These are phyloP conservation scores for Trisateles emortualis DNA, from an alignment of 2,888 invertebrate species.

Conservation along the genomic window DNA sequence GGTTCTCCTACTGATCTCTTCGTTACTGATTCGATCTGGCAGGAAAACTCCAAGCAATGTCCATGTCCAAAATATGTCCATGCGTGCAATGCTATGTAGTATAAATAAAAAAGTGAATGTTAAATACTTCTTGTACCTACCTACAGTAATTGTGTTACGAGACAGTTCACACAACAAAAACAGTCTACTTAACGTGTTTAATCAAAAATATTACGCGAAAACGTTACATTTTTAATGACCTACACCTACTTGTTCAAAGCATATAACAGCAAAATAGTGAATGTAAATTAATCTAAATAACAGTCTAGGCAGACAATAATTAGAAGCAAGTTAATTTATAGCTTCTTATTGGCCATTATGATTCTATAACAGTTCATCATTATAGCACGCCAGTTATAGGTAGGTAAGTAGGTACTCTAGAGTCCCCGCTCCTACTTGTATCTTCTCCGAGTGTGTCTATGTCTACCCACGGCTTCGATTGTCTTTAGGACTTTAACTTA, in stretches of 20 bases:
- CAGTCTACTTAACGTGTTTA: neutral
- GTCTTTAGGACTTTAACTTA: too few species aligned
- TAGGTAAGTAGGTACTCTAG: too few species aligned
- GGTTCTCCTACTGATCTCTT: too few species aligned
- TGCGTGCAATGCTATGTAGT: too few species aligned
- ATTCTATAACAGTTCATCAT: too few species aligned
- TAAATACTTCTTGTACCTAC: neutral
- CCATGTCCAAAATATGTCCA: too few species aligned
- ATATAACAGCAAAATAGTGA: constrained; percentile 21
- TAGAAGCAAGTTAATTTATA: neutral
- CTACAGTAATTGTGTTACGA: neutral
- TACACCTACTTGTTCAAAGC: constrained; percentile 19
- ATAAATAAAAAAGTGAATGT: neutral
- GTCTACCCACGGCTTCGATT: too few species aligned
- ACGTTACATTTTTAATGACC: constrained; percentile 28
- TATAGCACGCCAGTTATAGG: too few species aligned
- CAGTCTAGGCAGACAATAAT: constrained; percentile 8
- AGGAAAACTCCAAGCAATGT: too few species aligned
- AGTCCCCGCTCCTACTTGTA: too few species aligned
- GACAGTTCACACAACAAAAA: neutral
- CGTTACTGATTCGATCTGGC: too few species aligned
- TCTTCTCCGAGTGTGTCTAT: too few species aligned
- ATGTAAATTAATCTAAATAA: constrained; percentile 6
- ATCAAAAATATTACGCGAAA: constrained; percentile 14
- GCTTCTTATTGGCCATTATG: neutral